phyloP scores from a whole-genome alignment of 2,113 vertebrate genomes.

The Lagenorhynchus albirostris region DNA sequence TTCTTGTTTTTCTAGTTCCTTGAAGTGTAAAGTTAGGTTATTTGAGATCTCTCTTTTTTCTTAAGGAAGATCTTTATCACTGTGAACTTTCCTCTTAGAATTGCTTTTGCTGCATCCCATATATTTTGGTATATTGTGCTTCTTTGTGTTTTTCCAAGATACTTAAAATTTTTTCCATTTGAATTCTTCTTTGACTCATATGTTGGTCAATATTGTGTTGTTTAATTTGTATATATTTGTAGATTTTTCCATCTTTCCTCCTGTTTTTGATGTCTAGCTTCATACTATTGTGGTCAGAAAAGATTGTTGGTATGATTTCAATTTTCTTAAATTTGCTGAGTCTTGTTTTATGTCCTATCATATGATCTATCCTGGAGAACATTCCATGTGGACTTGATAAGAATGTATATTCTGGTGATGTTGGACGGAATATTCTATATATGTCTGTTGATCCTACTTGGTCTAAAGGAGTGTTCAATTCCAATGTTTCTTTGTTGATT shows the following conservation, averaged over 20 bases:
- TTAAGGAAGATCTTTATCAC: not conserved
- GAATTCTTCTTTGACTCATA: not conserved
- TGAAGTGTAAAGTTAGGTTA: no score
- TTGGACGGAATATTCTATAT: not conserved
- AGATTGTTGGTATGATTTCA: not conserved
- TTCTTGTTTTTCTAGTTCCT: not conserved
- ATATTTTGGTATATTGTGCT: not conserved
- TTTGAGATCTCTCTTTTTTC: not conserved
- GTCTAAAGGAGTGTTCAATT: not conserved
- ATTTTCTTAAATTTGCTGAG: not conserved
- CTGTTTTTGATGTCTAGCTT: not conserved
- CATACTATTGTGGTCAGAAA: not conserved
- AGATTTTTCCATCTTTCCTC: not conserved
- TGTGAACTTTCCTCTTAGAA: not conserved
- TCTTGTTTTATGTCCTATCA: not conserved
- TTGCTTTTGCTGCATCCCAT: not conserved
- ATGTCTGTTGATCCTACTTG: not conserved
- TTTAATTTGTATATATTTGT: not conserved
- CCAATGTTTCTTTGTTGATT: not conserved
- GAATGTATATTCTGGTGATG: not conserved
- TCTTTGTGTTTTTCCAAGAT: not conserved
- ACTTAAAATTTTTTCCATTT: not conserved
- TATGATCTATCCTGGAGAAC: not conserved
- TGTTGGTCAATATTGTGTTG: not conserved
- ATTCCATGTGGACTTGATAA: not conserved